Conservation (phyloP, 2,113 vertebrate species). For the Brienomyrus longianalis region DNA sequence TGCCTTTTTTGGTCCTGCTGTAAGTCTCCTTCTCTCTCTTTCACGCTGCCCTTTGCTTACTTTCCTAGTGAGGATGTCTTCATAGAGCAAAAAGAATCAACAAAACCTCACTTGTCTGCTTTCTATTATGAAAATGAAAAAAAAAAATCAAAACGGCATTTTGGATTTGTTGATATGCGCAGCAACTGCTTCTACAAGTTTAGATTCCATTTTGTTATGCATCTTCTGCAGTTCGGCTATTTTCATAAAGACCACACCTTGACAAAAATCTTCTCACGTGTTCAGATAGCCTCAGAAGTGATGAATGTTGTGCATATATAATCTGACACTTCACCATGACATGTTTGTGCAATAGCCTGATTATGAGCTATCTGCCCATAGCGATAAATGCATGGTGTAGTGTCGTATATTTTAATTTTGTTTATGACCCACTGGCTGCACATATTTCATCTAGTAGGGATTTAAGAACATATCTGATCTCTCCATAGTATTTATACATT, state of each 20-base stretch:
- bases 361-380: neutral
- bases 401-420: neutral
- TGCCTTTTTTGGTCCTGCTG: constrained; percentile 33
- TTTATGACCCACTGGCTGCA: neutral
- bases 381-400: neutral
- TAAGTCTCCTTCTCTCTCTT: constrained; percentile 14
- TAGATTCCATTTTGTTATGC: neutral
- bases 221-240: neutral
- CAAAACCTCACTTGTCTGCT: constrained; percentile 40
- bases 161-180: neutral
- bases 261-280: neutral
- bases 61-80: constrained; percentile 30
- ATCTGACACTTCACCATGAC: neutral
- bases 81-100: constrained; percentile 20
- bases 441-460: neutral
- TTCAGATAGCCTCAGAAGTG: neutral
- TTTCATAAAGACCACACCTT: neutral
- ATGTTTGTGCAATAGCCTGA: neutral
- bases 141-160: constrained; percentile 26
- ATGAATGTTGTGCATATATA: neutral
- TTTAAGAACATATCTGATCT: neutral
- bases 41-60: constrained; percentile 25
- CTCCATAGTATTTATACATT: neutral
- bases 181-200: neutral
- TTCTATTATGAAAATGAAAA: constrained; percentile 40